These are phyloP conservation scores for Pheosia gnoma DNA, from an alignment of 2,888 invertebrate species.

Conservation along the genomic window DNA sequence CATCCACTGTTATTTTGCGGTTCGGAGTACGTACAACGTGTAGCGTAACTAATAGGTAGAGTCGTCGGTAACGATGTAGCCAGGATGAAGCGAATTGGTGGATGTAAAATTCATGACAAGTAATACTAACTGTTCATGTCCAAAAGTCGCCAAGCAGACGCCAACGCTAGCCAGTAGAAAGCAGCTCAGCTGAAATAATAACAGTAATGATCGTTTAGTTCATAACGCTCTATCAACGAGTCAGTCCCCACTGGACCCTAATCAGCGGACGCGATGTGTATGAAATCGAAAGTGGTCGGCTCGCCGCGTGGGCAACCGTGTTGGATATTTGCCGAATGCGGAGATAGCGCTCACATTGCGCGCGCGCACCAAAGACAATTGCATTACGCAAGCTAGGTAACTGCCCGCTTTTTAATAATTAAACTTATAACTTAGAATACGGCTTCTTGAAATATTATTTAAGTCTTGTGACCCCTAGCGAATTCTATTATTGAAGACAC, in stretches of 20 bases:
- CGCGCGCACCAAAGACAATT: slow-evolving; percentile 25
- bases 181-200: slow-evolving; percentile 77
- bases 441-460: too few relatives aligned
- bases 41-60: slow-evolving; percentile 44
- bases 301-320: slow-evolving; percentile 10
- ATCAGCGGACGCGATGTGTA: slow-evolving; percentile 13
- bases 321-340: slow-evolving; percentile 20
- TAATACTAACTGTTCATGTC: slow-evolving; percentile 80
- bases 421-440: slow-evolving; percentile 16
- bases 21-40: slow-evolving; percentile 38
- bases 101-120: slow-evolving; percentile 38
- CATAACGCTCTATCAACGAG: slow-evolving; percentile 12
- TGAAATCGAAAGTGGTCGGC: slow-evolving; percentile 53
- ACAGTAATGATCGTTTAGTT: slow-evolving; percentile 38
- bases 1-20: slow-evolving; percentile 67
- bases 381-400: slow-evolving; percentile 24
- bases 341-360: slow-evolving; percentile 12
- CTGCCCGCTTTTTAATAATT: slow-evolving; percentile 15
- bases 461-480: too few relatives aligned
- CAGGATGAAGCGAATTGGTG: slow-evolving; percentile 32
- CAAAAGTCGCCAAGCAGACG: slow-evolving; percentile 79
- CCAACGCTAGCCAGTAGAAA: slow-evolving; percentile 75
- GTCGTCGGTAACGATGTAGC: slow-evolving; percentile 13
- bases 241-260: slow-evolving; percentile 11
- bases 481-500: too few relatives aligned